Base-by-base conservation (phyloP, 2,113 vertebrate species). In the Agapornis roseicollis region DNA sequence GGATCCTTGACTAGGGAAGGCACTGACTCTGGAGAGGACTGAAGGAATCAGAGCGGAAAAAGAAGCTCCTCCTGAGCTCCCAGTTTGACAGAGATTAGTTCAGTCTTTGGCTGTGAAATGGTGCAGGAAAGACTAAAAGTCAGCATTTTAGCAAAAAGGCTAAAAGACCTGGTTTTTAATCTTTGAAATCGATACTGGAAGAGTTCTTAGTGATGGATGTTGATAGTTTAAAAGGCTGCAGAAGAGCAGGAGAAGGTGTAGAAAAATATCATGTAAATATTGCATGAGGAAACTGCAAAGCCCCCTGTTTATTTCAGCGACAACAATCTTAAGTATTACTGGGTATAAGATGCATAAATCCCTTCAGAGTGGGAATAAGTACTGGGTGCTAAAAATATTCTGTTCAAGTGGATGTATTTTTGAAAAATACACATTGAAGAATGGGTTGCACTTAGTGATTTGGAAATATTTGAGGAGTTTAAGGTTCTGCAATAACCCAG, bases 81-180 rank as follows among this genome's bases (percentile, higher is more conserved):
- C n/a, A 13, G 8, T 68, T 27, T 79, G 42, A 35, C 11, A 46
- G 58, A 53, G 50, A 29, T 53, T 65, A 56, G 27, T 83, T 88
- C 23, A 31, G 41, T 83, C 42, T 70, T 47, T 88, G 56, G 6
- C 39, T 94, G 42, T 80, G 89, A 86, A 90, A 47, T n/a, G 80
- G 16, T 53, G 28, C 41, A 72, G 49, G 44, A 56, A 88, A 44
- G 71, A 56, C 37, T 83, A 13, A 52, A 83, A 90, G 13, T 60
- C 18, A 22, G 22, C 11, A 64, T 94, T 76, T 92, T 88, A 92
- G 39, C 60, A 82, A 44, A 80, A 80, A 83, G 44, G 17, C 24
- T 85, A 33, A 83, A 88, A 78, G 41, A 64, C 37, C 61, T 88
- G 66, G 72, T 83, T 42, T 33, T 92, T 92, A 88, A 65, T 80